Evolutionary conservation across 2,113 vertebrate genomes (phyloP).

Genomic region (Pseudopodoces humilis): DNA sequence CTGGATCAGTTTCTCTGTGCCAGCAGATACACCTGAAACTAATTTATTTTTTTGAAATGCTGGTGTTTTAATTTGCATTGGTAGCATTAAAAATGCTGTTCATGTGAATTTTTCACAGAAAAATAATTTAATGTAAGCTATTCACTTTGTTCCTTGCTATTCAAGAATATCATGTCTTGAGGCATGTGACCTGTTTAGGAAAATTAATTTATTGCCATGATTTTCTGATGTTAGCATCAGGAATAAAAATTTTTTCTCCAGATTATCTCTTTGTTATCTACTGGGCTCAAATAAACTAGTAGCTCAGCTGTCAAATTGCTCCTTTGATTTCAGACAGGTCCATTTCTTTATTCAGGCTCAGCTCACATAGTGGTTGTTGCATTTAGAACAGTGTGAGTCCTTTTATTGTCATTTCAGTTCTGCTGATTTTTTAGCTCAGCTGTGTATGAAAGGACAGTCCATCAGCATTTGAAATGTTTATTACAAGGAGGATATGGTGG

Average conservation of each 20-base stretch:
- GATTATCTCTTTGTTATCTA: background rate
- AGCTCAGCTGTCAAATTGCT: background rate
- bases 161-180: background rate
- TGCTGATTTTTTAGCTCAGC: background rate
- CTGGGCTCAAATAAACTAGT: background rate
- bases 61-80: background rate
- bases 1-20: background rate
- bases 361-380: background rate
- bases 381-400: background rate
- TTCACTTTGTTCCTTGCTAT: background rate
- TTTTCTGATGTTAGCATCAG: background rate
- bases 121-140: background rate
- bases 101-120: background rate
- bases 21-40: background rate
- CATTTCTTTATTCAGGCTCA: background rate
- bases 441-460: background rate
- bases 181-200: background rate
- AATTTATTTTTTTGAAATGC: background rate
- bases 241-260: background rate
- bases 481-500: background rate
- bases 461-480: background rate
- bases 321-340: background rate
- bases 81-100: background rate
- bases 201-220: background rate
- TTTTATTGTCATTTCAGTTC: background rate